Base-by-base conservation (phyloP, 1,140 invertebrate genomes). In the Mylabris phalerata region DNA sequence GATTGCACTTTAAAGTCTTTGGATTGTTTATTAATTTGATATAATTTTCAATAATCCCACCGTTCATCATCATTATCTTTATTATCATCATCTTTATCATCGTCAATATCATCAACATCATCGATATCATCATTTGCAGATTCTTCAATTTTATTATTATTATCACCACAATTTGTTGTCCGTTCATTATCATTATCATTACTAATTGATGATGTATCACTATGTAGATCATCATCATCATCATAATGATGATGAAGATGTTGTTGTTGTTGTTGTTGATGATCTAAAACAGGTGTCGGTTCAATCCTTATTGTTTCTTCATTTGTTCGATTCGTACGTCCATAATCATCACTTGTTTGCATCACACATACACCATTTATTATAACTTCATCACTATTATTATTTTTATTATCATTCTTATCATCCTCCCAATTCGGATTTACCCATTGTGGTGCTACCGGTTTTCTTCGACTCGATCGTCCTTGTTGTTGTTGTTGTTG, bases 361-460 rank as follows among this genome's bases (percentile, higher is more conserved):
- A 93, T 92, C 1, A 94, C 90, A 71, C 92, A 94, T 11, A 94
- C 91, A 3, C 92, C 91, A 67, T 94, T 94, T 61, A 93, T 94
- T 59, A 93, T 92, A 1, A 92, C 86, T 72, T 92, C 90, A 63
- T 84, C 83, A 7, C 82, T 80, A 59, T 79, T 79, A 4, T 32
- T 32, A 54, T 78, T 78, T 41, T 71, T 77, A 64, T 62, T 73
- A 66, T 58, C 75, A 49, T 84, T 83, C 54, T 78, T 75, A 54
- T 78, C 75, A 61, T 92, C 85, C 71, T 93, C 89, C 84, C 90
- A 90, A 50, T 93, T 92, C 2, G 92, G 94, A 74, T 95, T 95
- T 0, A 98, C 93, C 92, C 95, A 96, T 76, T 98, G 93, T 0
- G 95, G 95, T 27, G 93, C 92, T 0, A 92, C 92, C 0, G 94